Percentiles rank a stretch among this genome's conserved stretches.
phyloP scores from a whole-genome alignment of 23 tunicate genomes.

The Diplosoma virens region DNA sequence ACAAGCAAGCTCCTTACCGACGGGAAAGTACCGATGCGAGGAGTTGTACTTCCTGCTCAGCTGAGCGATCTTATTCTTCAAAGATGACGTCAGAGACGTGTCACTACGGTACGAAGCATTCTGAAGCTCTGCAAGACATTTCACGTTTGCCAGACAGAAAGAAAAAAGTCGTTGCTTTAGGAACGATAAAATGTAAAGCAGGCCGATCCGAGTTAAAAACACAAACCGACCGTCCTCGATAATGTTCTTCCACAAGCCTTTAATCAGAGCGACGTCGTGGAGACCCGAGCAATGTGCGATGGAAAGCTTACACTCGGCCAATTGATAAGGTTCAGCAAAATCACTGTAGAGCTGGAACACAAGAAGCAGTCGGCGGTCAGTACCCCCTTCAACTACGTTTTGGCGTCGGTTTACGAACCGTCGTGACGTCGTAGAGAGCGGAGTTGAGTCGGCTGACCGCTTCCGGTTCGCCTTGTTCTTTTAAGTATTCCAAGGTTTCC shows the following conservation, averaged over 20 bases:
- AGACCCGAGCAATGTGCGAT: slow-evolving; percentile 97
- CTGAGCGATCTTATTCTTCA: slow-evolving; percentile 47
- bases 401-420: slow-evolving; percentile 27
- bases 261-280: slow-evolving; percentile 70
- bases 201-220: not conserved
- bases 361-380: too few species aligned
- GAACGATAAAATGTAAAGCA: too few species aligned
- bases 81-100: not conserved
- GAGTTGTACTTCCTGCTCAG: slow-evolving; percentile 48
- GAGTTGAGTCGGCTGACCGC: slow-evolving; percentile 48
- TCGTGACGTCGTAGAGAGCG: slow-evolving; percentile 62
- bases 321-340: slow-evolving; percentile 88
- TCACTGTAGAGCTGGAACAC: slow-evolving; percentile 67
- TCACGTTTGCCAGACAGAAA: too few species aligned
- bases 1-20: slow-evolving; percentile 43
- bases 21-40: slow-evolving; percentile 70
- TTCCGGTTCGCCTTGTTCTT: slow-evolving; percentile 29
- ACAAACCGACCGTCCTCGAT: slow-evolving; percentile 74
- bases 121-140: not conserved
- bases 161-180: too few species aligned
- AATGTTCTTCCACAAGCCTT: slow-evolving; percentile 96
- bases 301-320: slow-evolving; percentile 88
- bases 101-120: not conserved
- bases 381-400: not conserved
- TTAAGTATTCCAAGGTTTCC: slow-evolving; percentile 49